These are phyloP conservation scores for Dryas iulia DNA, from an alignment of 1,140 invertebrate genomes.

Conservation along the genomic window DNA sequence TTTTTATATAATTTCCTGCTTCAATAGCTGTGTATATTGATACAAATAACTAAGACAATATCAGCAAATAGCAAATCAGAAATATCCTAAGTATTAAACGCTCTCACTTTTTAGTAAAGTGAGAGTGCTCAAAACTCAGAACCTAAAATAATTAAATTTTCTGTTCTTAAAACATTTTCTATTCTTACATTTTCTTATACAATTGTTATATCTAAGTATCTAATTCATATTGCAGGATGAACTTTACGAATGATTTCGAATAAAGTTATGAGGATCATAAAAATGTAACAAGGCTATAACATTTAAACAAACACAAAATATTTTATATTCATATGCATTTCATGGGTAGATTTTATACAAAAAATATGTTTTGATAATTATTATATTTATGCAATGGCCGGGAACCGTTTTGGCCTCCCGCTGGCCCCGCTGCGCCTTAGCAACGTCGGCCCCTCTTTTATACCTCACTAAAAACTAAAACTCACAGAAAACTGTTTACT, in stretches of 20 bases:
- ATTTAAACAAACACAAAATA: constrained; percentile 14
- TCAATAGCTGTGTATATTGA: too few relatives aligned
- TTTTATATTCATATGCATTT: constrained; percentile 24
- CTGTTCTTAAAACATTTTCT: too few relatives aligned
- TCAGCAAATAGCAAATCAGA: too few relatives aligned
- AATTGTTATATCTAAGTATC: too few relatives aligned
- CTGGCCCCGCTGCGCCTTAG: constrained; percentile 47
- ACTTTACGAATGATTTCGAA: neutral
- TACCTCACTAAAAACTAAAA: constrained; percentile 57
- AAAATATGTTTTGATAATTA: constrained; percentile 62
- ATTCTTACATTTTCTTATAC: too few relatives aligned
- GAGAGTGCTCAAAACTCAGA: too few relatives aligned
- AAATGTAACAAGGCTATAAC: neutral
- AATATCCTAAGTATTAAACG: too few relatives aligned
- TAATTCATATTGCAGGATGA: neutral
- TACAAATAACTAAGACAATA: too few relatives aligned
- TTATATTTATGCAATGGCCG: constrained; percentile 67
- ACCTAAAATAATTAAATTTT: too few relatives aligned
- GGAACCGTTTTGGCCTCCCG: constrained; percentile 50
- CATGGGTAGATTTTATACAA: constrained; percentile 29
- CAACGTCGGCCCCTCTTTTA: constrained; percentile 59
- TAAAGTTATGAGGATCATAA: neutral
- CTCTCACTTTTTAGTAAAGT: too few relatives aligned
- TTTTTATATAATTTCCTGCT: too few relatives aligned
- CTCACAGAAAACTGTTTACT: constrained; percentile 32